Evolutionary conservation across 2,113 vertebrate species (phyloP), one percentile per base, ranked within the genome.

Genomic region (Podilymbus podiceps): DNA sequence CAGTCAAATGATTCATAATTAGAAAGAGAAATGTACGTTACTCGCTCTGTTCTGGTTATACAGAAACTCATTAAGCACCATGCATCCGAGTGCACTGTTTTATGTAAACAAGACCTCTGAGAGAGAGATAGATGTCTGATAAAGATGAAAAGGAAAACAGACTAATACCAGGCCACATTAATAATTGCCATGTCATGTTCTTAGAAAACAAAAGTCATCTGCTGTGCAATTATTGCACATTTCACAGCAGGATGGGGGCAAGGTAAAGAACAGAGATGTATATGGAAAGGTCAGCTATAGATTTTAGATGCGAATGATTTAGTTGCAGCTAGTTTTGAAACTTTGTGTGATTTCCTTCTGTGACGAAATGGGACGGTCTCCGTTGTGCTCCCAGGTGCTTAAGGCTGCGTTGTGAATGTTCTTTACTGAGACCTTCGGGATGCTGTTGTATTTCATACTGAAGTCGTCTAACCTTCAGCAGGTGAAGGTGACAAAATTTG

Each of bases 101-200:
- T 97, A 97, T 98, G 97, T 98, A 98, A 98, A 98, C 97, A 98
- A 97, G 97, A 97, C 97, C 97, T 98, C 97, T 97, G 95, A 96
- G 96, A 96, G 97, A 97, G 98, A 97, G 88, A 97, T 47, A 98
- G 95, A 97, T 96, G 97, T 95, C 92, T 96, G 97, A 98, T 98
- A 97, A 98, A 98, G 98, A 98, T 98, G 96, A 98, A 98, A 98
- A 98, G 98, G 90, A 96, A 88, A 85, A 95, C 84, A 96, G 96
- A 85, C 91, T 97, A 97, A 97, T 72, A 85, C 78, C 92, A 97
- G 97, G 95, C 98, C 96, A 91, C 95, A 94, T 97, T 97, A 98
- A 95, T 98, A 97, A 97, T 89, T 97, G 92, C 95, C 97, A 94
- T 97, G 97, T 97, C 90, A 90, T 89, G 86, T 90, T 97, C 93